phyloP scores from a whole-genome alignment of 2,888 invertebrate species.

The Pyrrhosoma nymphula region DNA sequence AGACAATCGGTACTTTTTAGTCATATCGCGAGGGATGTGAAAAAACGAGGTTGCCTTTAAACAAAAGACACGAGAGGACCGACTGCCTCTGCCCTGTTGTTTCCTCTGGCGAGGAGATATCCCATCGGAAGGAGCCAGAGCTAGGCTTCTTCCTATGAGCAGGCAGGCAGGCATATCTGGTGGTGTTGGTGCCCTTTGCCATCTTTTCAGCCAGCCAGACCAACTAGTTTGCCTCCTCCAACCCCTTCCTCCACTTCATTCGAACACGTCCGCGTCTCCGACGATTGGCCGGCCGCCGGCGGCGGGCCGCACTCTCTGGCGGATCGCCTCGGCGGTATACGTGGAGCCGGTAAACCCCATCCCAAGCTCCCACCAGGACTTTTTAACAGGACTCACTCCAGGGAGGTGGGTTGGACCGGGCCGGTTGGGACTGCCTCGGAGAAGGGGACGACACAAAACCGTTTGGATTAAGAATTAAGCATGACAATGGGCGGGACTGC shows the following conservation, averaged over 20 bases:
- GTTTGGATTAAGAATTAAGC: conserved; percentile 66
- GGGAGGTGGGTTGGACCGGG: neutral
- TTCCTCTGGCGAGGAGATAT: neutral
- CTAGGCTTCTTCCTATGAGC: neutral
- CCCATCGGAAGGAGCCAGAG: neutral
- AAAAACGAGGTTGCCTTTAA: neutral
- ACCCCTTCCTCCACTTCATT: neutral
- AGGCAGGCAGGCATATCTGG: too few relatives aligned
- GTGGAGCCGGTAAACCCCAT: neutral
- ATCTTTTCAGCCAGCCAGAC: neutral
- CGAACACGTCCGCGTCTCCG: neutral
- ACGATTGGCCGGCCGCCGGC: neutral
- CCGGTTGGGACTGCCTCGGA: neutral
- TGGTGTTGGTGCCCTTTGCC: neutral
- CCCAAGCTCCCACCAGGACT: neutral
- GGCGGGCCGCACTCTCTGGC: neutral
- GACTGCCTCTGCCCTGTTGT: neutral
- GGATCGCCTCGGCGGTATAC: neutral
- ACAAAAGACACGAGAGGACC: neutral
- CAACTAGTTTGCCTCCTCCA: neutral
- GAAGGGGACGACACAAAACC: conserved; percentile 46
- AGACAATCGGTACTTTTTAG: neutral
- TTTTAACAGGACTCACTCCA: neutral
- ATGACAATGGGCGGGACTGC: conserved; percentile 63
- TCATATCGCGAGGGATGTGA: neutral